Evolutionary conservation across 2,797 vertebrate genomes (phyloP), one percentile per base, ranked within the genome.

Genomic region (Scarus forsteni): DNA sequence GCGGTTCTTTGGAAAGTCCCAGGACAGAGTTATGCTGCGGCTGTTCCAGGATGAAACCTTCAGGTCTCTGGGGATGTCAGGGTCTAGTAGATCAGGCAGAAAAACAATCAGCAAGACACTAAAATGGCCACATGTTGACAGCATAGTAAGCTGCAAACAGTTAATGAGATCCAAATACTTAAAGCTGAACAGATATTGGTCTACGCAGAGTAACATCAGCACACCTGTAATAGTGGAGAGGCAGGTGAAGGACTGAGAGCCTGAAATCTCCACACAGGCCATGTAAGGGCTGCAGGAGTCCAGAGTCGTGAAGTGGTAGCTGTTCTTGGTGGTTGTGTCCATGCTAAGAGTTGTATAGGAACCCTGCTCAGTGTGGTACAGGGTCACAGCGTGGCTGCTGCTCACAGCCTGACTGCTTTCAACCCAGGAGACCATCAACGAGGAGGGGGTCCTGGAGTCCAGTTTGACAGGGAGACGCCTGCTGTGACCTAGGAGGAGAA

Each of bases 141-240:
- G 39, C 39, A 9, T 3, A 44, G 10, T 11, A 13, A 27, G 27
- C 27, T 27, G 27, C 27, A 27, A 2, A 27, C 27, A 27, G 27
- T 4, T 4, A 27, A 27, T 27, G 27, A 27, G 27, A 27, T 27
- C 27, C 9, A 40, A 42, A 12, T 42, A 42, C 12, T 5, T 10
- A 5, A 42, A 42, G 40, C 2, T 12, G 40, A 42, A 42, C 8
- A 42, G 40, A 4, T 40, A 0, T 40, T 40, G 9, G 39, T 40
- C 39, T 40, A 40, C 40, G 40, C 10, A 42, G 12, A 42, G 3
- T 42, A 40, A 40, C 39, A n/a, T n/a, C n/a, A n/a, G 11, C 66
- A 15, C 83, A 94, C 92, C 89, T 1, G 92, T 93, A 10, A 92
- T 54, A 7, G 85, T 27, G 6, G 74, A 69, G 53, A 93, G 66